These are phyloP conservation scores for Lagria hirta DNA, from an alignment of 2,888 invertebrate genomes.

Conservation along the genomic window DNA sequence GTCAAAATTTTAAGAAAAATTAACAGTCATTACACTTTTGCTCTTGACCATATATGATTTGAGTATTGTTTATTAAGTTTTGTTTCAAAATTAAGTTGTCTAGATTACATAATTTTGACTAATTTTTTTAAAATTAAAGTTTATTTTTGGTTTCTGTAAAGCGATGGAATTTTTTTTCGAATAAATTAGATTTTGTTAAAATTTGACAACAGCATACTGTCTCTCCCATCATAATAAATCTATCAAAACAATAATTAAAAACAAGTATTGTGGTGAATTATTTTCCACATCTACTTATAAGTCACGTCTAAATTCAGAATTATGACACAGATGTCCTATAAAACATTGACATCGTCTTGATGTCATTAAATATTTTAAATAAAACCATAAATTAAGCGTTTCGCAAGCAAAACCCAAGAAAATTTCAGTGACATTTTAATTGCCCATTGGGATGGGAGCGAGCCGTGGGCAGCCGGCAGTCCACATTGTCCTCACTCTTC, in stretches of 20 bases:
- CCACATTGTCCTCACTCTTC: constrained; percentile 2
- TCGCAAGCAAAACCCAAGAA: constrained; percentile 20
- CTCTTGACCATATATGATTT: too few species aligned
- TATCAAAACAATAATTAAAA: constrained; percentile 44
- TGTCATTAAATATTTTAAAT: constrained; percentile 41
- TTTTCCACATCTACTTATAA: constrained; percentile 32
- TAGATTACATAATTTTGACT: too few species aligned
- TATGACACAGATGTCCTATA: constrained; percentile 43
- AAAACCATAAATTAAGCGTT: constrained; percentile 30
- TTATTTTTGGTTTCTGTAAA: too few species aligned
- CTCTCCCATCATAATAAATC: constrained; percentile 37
- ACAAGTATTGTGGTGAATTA: constrained; percentile 38
- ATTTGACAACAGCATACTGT: too few species aligned
- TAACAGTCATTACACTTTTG: too few species aligned
- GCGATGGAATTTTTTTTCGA: too few species aligned
- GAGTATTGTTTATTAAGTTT: too few species aligned
- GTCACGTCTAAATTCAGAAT: constrained; percentile 45
- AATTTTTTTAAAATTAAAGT: too few species aligned
- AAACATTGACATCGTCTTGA: constrained; percentile 39
- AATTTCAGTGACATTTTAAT: constrained; percentile 22
- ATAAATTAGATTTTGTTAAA: too few species aligned
- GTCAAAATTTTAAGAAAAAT: too few species aligned
- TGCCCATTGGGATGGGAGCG: constrained; percentile 19
- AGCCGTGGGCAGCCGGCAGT: constrained; percentile 18
- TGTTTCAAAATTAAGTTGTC: too few species aligned